These are phyloP conservation scores for Pharmacophagus antenor DNA, from an alignment of 2,888 invertebrate species.

Conservation along the genomic window DNA sequence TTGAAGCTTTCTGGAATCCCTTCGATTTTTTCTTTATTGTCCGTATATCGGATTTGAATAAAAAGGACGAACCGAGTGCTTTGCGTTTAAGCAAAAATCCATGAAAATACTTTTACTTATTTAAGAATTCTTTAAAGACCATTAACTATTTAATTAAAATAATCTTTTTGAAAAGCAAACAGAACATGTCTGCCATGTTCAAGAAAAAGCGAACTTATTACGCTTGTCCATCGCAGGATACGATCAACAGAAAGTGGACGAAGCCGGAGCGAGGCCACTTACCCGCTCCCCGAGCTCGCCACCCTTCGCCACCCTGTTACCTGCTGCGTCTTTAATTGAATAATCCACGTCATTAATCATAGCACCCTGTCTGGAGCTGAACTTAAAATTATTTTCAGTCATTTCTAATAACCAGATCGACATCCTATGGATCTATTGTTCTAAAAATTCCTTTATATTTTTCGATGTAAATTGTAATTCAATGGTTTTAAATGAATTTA, in stretches of 20 bases:
- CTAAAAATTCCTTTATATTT: conserved; percentile 23
- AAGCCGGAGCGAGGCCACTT: conserved; percentile 48
- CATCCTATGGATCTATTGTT: conserved; percentile 28
- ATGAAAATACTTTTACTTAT: too few species aligned
- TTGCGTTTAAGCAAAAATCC: too few species aligned
- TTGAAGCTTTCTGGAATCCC: too few species aligned
- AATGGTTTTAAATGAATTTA: neutral
- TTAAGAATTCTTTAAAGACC: too few species aligned
- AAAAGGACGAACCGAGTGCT: too few species aligned
- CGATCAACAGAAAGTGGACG: conserved; percentile 52
- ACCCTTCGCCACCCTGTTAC: conserved; percentile 51
- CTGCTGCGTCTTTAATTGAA: conserved; percentile 79
- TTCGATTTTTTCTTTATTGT: too few species aligned
- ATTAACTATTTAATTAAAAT: too few species aligned
- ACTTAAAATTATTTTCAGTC: conserved; percentile 71
- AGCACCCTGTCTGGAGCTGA: conserved; percentile 70
- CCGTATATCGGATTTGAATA: too few species aligned
- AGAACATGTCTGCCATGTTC: conserved; percentile 12
- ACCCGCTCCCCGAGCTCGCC: conserved; percentile 21
- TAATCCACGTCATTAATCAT: conserved; percentile 81
- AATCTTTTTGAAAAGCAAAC: conserved; percentile 4
- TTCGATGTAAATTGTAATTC: conserved; percentile 1
- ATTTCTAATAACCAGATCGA: conserved; percentile 36
- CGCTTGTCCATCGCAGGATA: conserved; percentile 50
- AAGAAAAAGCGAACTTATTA: conserved; percentile 35